Evolutionary conservation across 64 coral and sea anemone species (phyloP), one percentile per base, ranked within the genome.

Genomic region (Stylophora pistillata): DNA sequence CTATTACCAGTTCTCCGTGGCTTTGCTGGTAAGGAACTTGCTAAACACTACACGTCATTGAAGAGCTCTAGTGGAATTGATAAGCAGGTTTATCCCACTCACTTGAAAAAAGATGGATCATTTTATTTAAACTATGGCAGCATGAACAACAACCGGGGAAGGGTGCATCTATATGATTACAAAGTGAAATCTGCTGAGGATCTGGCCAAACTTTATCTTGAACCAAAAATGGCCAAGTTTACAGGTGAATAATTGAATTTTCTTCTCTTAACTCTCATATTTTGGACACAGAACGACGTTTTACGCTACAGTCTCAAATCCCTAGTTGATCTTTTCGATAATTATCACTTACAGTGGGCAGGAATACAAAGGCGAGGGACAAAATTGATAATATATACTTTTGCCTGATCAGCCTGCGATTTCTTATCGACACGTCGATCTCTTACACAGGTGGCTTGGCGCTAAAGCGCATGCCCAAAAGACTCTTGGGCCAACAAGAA

Each of bases 141-240:
- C 53, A 95, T 95, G 23, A 91, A 95, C 82, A 91, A 91, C 66
- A 95, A 91, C 80, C 78, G 17, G 55, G 41, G 15, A 34, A 78
- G 0, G 52, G 55, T 54, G 10, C 32, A 29, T 29, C 21, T 10
- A 9, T 91, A 91, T 85, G 79, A 91, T 52, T 91, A 85, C 18
- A 65, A 83, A 30, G 79, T 91, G 1, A 66, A 23, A 13, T 47
- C 78, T 10, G 79, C 64, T 72, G 80, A 74, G 47, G 79, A 91
- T 25, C 57, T 91, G 68, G 89, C 68, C 52, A 85, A 85, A 41
- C 78, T 91, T 27, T 91, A 91, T n/a, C 76, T 91, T 58, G 47
- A 85, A 54, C 89, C 89, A 28, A n/a, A 74, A 7, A 91, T 91
- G 79, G 89, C 89, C 12, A 91, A 74, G 69, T 91, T 91, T 77